These are phyloP conservation scores for Puntigrus tetrazona DNA, from an alignment of 2,113 vertebrate genomes.

Conservation along the genomic window DNA sequence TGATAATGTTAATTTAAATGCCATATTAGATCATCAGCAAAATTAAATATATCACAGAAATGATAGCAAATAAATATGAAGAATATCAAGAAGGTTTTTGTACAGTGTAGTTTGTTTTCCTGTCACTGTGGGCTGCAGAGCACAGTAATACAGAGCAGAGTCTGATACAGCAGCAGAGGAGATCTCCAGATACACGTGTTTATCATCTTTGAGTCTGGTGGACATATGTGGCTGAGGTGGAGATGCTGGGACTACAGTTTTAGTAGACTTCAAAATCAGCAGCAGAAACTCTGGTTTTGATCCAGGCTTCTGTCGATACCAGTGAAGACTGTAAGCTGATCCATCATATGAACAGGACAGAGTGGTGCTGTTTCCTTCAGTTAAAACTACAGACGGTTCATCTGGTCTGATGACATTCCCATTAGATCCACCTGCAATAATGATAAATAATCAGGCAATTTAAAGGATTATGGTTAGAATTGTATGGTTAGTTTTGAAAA, in stretches of 20 bases:
- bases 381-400: background rate
- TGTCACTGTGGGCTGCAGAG: slow-evolving; percentile 34
- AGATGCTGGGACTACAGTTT: background rate
- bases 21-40: no score
- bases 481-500: background rate
- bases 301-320: slow-evolving; percentile 34
- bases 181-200: slow-evolving; percentile 29
- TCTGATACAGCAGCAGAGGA: slow-evolving; percentile 33
- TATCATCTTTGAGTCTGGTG: background rate
- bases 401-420: background rate
- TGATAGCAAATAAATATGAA: no score
- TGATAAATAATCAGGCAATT: background rate
- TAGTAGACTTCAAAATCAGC: background rate
- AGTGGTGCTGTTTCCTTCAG: slow-evolving; percentile 21
- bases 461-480: background rate
- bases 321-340: slow-evolving; percentile 13
- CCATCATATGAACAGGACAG: slow-evolving; percentile 31
- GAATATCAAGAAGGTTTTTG: no score
- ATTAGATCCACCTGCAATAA: background rate
- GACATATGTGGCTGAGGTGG: background rate
- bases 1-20: no score
- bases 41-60: no score
- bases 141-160: slow-evolving; percentile 38
- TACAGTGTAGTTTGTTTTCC: background rate
- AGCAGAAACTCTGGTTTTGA: slow-evolving; percentile 31